Percentiles rank a stretch among this genome's conserved stretches.
Evolutionary conservation across 1,140 invertebrate species (phyloP).

Genomic region (Pseudomyrmex dendroicus): DNA sequence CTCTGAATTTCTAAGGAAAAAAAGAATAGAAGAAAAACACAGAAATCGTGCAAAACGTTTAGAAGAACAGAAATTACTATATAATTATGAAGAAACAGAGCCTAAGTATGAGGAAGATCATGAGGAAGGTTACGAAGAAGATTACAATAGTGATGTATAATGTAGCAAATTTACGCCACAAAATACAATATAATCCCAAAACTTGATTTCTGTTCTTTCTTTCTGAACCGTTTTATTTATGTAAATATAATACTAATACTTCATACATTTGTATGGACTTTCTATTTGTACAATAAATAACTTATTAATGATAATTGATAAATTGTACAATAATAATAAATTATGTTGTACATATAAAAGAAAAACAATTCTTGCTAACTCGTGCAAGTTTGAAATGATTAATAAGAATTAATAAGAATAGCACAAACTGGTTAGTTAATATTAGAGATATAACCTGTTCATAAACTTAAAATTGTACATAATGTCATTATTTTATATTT

Average conservation of each 20-base stretch:
- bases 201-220: not conserved
- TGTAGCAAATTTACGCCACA: too few species aligned
- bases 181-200: too few species aligned
- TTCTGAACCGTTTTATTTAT: not conserved
- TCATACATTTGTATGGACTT: constrained; percentile 14
- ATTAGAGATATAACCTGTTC: too few species aligned
- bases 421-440: too few species aligned
- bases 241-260: constrained; percentile 58
- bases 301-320: constrained; percentile 29
- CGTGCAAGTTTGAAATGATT: too few species aligned
- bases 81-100: constrained; percentile 19
- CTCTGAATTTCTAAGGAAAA: constrained; percentile 66
- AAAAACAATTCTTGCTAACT: not conserved
- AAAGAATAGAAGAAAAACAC: constrained; percentile 49
- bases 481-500: too few species aligned
- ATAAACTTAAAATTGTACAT: too few species aligned
- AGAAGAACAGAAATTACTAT: too few species aligned
- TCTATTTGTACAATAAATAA: constrained; percentile 38
- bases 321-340: constrained; percentile 39
- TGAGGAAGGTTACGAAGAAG: not conserved
- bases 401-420: too few species aligned
- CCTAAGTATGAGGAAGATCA: constrained; percentile 10
- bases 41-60: not conserved
- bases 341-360: not conserved
- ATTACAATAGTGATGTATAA: not conserved